Conservation (phyloP, 2,888 invertebrate species). For the Vandiemenella viatica region DNA sequence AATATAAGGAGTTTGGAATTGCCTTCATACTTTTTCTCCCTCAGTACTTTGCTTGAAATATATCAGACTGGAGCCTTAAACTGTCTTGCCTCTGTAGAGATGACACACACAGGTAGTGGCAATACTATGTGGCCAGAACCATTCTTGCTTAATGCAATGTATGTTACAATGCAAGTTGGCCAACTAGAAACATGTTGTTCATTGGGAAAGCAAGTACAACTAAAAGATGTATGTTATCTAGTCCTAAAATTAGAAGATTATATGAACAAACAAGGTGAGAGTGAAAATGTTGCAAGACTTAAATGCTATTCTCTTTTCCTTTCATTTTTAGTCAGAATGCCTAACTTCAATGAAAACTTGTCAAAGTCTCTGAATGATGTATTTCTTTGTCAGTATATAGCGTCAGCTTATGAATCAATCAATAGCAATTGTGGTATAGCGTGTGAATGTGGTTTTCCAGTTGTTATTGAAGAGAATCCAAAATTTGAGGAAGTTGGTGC, state of each 20-base stretch:
- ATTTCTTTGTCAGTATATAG: conserved; percentile 4
- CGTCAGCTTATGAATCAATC: conserved; percentile 9
- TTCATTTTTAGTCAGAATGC: conserved; percentile 3
- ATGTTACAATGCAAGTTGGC: conserved; percentile 21
- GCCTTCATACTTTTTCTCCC: conserved; percentile 21
- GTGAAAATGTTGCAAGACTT: neutral
- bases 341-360: neutral
- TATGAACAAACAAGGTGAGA: conserved; percentile 25
- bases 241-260: conserved; percentile 12
- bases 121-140: conserved; percentile 25
- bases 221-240: conserved; percentile 15
- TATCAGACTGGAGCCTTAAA: conserved; percentile 20
- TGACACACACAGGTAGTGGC: conserved; percentile 17
- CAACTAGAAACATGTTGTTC: conserved; percentile 21
- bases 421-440: conserved; percentile 1
- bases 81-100: conserved; percentile 17
- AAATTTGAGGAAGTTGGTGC: conserved; percentile 4
- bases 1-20: conserved; percentile 17
- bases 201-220: conserved; percentile 15
- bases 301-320: conserved; percentile 7
- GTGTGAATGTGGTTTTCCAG: conserved; percentile 15
- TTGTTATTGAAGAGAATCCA: neutral
- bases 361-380: conserved; percentile 1
- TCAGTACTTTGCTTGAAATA: conserved; percentile 20
- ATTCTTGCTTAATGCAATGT: conserved; percentile 21